Evolutionary conservation across 2,113 vertebrate genomes (phyloP).

Genomic region (Paedocypris sp.): DNA sequence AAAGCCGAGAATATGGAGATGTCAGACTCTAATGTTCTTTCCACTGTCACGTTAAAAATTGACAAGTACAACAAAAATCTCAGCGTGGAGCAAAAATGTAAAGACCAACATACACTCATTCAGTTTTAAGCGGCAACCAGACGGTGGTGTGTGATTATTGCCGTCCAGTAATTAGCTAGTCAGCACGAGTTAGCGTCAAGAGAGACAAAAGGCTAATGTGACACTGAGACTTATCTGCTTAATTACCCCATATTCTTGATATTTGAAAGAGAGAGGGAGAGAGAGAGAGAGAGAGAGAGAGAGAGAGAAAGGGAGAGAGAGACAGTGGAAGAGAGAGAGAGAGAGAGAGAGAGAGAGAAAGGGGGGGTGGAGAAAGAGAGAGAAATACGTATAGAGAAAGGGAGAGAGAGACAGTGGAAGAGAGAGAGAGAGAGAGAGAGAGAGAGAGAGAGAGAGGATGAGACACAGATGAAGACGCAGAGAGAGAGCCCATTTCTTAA

Average conservation of each 20-base stretch:
- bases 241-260: constrained; percentile 45
- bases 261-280: constrained; percentile 18
- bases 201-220: constrained; percentile 29
- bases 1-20: constrained; percentile 21
- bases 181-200: constrained; percentile 32
- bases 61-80: constrained; percentile 20
- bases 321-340: too few species aligned
- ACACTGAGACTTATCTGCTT: constrained; percentile 43
- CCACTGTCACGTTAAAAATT: constrained; percentile 18
- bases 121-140: not conserved
- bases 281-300: constrained; percentile 20
- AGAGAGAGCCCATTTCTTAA: too few species aligned
- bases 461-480: too few species aligned
- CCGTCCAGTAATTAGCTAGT: constrained; percentile 33
- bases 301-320: too few species aligned
- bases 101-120: not conserved
- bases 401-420: too few species aligned
- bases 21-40: constrained; percentile 3
- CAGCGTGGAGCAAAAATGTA: not conserved
- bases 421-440: too few species aligned
- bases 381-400: too few species aligned
- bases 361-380: too few species aligned
- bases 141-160: constrained; percentile 2
- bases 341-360: too few species aligned
- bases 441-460: too few species aligned